Evolutionary conservation across 2,113 vertebrate species (phyloP), one percentile per base, ranked within the genome.

Genomic region (Pavo muticus): DNA sequence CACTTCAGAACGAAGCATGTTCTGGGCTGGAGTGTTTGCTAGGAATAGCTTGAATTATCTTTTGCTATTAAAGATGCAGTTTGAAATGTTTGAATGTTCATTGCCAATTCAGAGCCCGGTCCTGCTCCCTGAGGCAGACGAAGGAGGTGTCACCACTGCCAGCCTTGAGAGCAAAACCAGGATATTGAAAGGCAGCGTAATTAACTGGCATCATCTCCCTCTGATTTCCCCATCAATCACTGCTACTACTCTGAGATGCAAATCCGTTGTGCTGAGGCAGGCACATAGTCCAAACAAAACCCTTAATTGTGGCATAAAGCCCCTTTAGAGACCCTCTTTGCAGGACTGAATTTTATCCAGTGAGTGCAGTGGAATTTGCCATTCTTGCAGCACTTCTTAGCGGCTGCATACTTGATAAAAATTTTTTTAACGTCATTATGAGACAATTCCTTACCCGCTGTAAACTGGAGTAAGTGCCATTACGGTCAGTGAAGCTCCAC

Each of bases 181-280:
- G 54, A 19, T 61, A 77, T 6, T 44, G 52, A 79, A 93, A 83
- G 88, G 67, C 76, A 94, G 84, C 3, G 14, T 85, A 97, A 95
- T 87, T 85, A 95, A 94, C 61, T 69, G 82, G 84, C 95, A 95
- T 94, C 79, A 87, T 83, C 76, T 84, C 92, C 2, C 3, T 82
- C 91, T 86, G 91, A 91, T 90, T 91, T 92, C 87, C 87, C 83
- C 72, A 92, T 92, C 93, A 68, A 88, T 95, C 91, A 86, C 57
- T 56, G 57, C 89, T 72, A 60, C 85, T 77, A 92, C 88, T 93
- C 2, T 1, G 61, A 59, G 89, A 87, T 92, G 94, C 89, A 96
- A 93, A 95, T 97, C 87, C 91, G 68, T 23, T 50, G 18, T 0
- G 14, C 83, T 80, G 82, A 94, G 80, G 88, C 92, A 91, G 74